These are phyloP conservation scores for Torymus texanus DNA, from an alignment of 2,888 invertebrate genomes.

Conservation along the genomic window DNA sequence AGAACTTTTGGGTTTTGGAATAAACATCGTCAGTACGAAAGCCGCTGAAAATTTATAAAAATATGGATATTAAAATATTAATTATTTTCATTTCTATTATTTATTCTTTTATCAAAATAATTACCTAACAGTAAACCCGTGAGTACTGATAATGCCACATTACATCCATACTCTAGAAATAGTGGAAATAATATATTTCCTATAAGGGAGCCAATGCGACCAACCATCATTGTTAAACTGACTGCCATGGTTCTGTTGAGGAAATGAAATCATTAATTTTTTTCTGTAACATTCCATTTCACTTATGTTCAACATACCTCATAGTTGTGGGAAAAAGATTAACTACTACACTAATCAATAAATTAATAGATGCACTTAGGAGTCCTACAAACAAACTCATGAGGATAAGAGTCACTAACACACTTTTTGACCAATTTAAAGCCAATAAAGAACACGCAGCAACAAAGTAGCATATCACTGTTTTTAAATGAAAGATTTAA, in stretches of 20 bases:
- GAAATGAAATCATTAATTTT: constrained; percentile 17
- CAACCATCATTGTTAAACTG: constrained; percentile 70
- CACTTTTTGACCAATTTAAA: constrained; percentile 65
- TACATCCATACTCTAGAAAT: constrained; percentile 67
- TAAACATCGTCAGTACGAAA: constrained; percentile 17
- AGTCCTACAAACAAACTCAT: constrained; percentile 64
- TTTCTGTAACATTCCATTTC: neutral
- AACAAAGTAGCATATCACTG: constrained; percentile 3
- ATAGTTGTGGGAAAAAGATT: constrained; percentile 82
- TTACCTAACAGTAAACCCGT: constrained; percentile 63
- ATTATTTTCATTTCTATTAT: neutral
- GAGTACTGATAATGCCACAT: constrained; percentile 63
- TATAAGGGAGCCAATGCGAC: constrained; percentile 71
- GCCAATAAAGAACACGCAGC: constrained; percentile 57
- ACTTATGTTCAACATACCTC: constrained; percentile 74
- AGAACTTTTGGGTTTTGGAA: constrained; percentile 10
- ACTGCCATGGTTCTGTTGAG: constrained; percentile 71
- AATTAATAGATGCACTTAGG: constrained; percentile 62
- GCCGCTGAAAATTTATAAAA: constrained; percentile 29
- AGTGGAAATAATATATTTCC: constrained; percentile 72
- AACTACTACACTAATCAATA: constrained; percentile 80
- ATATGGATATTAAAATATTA: neutral
- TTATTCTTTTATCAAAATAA: constrained; percentile 27
- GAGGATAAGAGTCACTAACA: constrained; percentile 60
- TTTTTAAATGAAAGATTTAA: constrained; percentile 1